Evolutionary conservation across 2,113 vertebrate genomes (phyloP).

Genomic region (Crotalus tigris): DNA sequence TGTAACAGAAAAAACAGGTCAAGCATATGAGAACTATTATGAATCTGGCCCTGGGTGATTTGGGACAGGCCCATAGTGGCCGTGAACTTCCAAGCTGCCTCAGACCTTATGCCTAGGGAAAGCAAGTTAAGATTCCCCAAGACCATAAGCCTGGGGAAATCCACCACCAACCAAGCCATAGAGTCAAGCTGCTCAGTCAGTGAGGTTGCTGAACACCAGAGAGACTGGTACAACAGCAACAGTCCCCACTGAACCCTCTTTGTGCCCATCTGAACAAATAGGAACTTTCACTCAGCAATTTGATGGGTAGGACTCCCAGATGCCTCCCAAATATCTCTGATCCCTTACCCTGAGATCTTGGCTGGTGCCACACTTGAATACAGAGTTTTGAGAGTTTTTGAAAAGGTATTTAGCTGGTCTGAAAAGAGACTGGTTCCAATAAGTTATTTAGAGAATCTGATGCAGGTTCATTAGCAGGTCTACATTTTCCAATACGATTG

Average conservation of each 20-base stretch:
- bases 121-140: not conserved
- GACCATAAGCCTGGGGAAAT: not conserved
- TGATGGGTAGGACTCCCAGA: not conserved
- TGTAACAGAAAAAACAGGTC: not conserved
- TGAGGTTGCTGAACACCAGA: not conserved
- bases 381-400: not conserved
- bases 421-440: not conserved
- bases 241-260: not conserved
- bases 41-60: not conserved
- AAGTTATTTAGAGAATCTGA: not conserved
- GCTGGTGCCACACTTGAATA: not conserved
- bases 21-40: not conserved
- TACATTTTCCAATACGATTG: not conserved
- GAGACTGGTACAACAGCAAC: not conserved
- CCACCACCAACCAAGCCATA: not conserved
- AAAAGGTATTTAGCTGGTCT: not conserved
- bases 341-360: not conserved
- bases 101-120: not conserved
- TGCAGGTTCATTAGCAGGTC: not conserved
- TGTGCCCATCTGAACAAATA: not conserved
- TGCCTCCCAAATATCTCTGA: not conserved
- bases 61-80: not conserved
- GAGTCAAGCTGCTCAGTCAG: not conserved
- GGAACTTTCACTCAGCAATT: not conserved
- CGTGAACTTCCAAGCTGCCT: not conserved